These are phyloP conservation scores for Alces alces DNA, from an alignment of 2,113 vertebrate species.

Conservation along the genomic window DNA sequence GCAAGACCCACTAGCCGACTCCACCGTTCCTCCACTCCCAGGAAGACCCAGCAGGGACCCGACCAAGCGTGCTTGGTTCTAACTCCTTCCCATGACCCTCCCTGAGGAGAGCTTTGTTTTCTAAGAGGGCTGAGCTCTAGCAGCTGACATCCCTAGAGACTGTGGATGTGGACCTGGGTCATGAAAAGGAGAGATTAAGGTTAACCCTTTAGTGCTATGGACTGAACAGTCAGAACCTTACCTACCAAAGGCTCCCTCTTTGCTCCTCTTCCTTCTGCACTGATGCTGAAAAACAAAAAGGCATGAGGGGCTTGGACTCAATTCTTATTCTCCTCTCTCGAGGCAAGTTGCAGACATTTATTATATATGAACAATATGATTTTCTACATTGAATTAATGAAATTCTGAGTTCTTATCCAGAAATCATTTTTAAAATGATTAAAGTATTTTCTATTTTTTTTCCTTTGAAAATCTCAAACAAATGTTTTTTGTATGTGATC, in stretches of 20 bases:
- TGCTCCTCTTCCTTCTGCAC: background rate
- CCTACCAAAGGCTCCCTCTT: background rate
- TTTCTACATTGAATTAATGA: constrained; percentile 10
- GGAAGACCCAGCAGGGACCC: background rate
- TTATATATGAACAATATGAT: background rate
- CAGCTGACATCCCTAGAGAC: background rate
- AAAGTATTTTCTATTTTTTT: background rate
- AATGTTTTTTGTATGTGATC: background rate
- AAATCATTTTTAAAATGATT: background rate
- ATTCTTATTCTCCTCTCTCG: background rate
- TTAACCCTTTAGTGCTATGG: background rate
- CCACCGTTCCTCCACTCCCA: background rate
- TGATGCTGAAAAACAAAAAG: background rate
- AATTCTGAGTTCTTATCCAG: background rate
- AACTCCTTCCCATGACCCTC: background rate
- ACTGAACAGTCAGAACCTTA: background rate
- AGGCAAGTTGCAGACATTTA: background rate
- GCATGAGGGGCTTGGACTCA: background rate
- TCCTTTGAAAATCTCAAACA: constrained; percentile 14
- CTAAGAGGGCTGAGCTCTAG: background rate
- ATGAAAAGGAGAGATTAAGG: background rate
- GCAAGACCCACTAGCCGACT: background rate
- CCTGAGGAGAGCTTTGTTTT: background rate
- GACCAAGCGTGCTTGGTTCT: background rate
- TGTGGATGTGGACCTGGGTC: background rate